These are phyloP conservation scores for Lysandra coridon DNA, from an alignment of 2,888 invertebrate genomes.

Conservation along the genomic window DNA sequence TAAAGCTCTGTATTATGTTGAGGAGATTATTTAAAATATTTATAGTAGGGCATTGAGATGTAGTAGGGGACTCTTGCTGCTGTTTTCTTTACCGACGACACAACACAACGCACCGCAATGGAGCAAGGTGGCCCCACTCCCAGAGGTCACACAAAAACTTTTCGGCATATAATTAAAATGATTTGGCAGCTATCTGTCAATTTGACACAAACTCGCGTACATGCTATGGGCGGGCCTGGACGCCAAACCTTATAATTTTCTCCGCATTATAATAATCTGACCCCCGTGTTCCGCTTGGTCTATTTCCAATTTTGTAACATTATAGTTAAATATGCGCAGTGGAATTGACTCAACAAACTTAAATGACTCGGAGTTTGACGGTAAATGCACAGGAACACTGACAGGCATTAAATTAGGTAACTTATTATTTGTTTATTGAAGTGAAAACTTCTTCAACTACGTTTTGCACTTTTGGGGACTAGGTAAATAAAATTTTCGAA, in stretches of 20 bases:
- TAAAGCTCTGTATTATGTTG: too few relatives aligned
- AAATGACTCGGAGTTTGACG: not conserved
- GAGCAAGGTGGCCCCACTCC: not conserved
- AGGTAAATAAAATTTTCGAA: too few relatives aligned
- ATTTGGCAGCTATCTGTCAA: constrained; percentile 8
- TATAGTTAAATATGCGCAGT: not conserved
- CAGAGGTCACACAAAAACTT: constrained; percentile 7
- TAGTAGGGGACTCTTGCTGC: too few relatives aligned
- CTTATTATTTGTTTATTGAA: not conserved
- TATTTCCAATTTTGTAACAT: not conserved
- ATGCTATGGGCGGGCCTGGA: constrained; percentile 8
- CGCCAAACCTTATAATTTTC: constrained; percentile 7
- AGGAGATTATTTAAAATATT: too few relatives aligned
- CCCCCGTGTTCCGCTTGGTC: constrained; percentile 6
- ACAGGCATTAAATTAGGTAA: not conserved
- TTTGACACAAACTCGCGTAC: constrained; percentile 3
- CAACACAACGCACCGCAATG: not conserved
- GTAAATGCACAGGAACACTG: not conserved
- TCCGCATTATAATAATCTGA: not conserved
- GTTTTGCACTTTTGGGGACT: too few relatives aligned
- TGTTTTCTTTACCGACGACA: too few relatives aligned
- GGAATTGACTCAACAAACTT: not conserved
- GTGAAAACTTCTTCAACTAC: too few relatives aligned
- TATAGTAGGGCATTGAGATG: too few relatives aligned
- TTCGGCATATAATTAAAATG: constrained; percentile 15